phyloP scores from a whole-genome alignment of 2,888 invertebrate species.

The Melanargia galathea region DNA sequence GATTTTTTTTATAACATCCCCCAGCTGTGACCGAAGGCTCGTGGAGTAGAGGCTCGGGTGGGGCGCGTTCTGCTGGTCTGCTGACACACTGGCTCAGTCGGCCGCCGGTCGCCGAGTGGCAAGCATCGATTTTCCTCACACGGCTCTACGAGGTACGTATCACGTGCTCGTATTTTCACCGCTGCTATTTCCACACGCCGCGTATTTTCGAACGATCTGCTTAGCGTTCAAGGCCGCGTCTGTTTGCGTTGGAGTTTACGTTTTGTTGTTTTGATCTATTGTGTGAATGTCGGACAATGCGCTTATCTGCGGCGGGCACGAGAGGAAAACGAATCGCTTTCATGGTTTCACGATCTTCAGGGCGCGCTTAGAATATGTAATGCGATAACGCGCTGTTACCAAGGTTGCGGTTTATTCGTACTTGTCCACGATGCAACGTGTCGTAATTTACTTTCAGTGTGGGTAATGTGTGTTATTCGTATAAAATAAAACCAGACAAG shows the following conservation, averaged over 20 bases:
- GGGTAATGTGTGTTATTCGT: conserved; percentile 10
- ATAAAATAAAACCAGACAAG: not conserved
- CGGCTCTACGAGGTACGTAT: conserved; percentile 77
- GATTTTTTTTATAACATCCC: conserved; percentile 55
- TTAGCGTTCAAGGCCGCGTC: conserved; percentile 77
- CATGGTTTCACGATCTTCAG: conserved; percentile 60
- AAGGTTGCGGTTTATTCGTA: conserved; percentile 51
- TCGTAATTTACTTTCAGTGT: conserved; percentile 44
- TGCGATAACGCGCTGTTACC: conserved; percentile 59
- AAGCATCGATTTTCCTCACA: conserved; percentile 80
- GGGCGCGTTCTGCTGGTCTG: conserved; percentile 77
- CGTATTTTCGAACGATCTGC: conserved; percentile 76
- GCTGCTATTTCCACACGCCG: conserved; percentile 77
- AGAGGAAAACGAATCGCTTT: conserved; percentile 68
- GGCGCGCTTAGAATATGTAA: conserved; percentile 62
- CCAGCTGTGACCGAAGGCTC: conserved; percentile 72
- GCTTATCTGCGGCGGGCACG: conserved; percentile 46
- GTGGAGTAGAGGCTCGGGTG: conserved; percentile 58
- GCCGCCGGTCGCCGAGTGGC: conserved; percentile 79
- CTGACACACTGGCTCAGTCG: conserved; percentile 84
- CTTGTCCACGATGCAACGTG: conserved; percentile 43
- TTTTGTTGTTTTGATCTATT: conserved; percentile 56
- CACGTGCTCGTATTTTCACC: conserved; percentile 79
- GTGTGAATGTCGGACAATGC: conserved; percentile 53
- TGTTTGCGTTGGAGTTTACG: conserved; percentile 73